These are phyloP conservation scores for Xerus rutilus DNA, from an alignment of 2,797 vertebrate genomes.

Conservation along the genomic window DNA sequence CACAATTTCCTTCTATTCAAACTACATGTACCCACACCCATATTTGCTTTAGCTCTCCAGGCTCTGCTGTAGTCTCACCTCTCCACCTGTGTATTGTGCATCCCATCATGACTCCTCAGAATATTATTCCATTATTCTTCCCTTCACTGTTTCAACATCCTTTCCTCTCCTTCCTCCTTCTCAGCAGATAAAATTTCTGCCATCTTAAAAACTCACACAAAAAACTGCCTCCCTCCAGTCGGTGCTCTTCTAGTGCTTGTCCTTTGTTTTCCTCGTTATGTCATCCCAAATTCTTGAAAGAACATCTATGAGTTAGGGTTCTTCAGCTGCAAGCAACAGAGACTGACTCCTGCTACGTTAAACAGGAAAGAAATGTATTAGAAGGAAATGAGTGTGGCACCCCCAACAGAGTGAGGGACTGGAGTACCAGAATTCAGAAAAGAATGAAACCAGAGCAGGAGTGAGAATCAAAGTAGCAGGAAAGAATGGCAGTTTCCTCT, in stretches of 20 bases:
- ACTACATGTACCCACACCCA: neutral
- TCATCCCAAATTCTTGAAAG: neutral
- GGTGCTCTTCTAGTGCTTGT: neutral
- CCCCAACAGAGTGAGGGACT: neutral
- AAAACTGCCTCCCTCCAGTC: neutral
- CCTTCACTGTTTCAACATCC: neutral
- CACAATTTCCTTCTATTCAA: neutral
- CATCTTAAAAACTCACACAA: neutral
- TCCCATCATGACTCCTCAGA: neutral
- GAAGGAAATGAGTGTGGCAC: conserved; percentile 18
- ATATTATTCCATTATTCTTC: neutral
- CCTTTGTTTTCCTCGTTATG: neutral
- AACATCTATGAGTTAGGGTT: conserved; percentile 10
- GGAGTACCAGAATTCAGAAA: neutral
- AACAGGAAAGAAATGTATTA: conserved; percentile 25
- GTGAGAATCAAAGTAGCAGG: neutral
- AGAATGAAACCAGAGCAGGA: neutral
- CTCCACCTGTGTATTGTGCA: neutral
- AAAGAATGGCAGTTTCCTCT: neutral
- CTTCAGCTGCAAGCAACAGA: conserved; percentile 42
- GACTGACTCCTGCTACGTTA: neutral
- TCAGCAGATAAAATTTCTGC: conserved; percentile 36
- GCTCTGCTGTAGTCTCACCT: neutral
- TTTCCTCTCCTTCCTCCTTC: neutral
- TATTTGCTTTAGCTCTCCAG: neutral